Conservation (phyloP, 2,797 vertebrate genomes). For the Garrulus glandarius region DNA sequence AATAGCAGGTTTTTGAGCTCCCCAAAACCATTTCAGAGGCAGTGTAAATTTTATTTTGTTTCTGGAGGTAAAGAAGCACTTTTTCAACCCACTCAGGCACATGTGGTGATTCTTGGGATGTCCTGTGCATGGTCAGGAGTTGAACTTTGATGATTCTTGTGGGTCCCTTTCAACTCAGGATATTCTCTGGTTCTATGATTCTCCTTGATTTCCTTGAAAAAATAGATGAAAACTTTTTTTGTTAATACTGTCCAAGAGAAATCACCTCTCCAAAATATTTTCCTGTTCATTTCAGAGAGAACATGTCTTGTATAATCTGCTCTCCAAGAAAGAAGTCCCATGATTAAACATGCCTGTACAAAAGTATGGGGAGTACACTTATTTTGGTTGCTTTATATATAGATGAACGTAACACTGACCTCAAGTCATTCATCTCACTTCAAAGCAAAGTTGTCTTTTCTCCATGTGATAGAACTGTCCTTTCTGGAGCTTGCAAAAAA, state of each 20-base stretch:
- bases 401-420: neutral
- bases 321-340: neutral
- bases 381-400: neutral
- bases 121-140: accelerated
- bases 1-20: neutral
- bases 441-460: neutral
- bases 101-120: neutral
- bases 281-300: neutral
- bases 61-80: neutral
- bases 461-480: neutral
- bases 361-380: neutral
- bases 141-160: neutral
- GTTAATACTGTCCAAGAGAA: neutral
- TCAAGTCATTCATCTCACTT: neutral
- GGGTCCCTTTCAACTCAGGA: neutral
- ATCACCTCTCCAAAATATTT: neutral
- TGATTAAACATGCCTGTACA: neutral
- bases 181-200: neutral
- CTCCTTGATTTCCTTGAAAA: neutral
- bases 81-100: neutral
- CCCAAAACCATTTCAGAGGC: neutral
- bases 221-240: neutral
- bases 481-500: neutral
- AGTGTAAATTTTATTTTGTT: neutral
- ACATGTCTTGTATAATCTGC: neutral